phyloP scores from a whole-genome alignment of 1,140 invertebrate genomes.

The Neodiprion lecontei region DNA sequence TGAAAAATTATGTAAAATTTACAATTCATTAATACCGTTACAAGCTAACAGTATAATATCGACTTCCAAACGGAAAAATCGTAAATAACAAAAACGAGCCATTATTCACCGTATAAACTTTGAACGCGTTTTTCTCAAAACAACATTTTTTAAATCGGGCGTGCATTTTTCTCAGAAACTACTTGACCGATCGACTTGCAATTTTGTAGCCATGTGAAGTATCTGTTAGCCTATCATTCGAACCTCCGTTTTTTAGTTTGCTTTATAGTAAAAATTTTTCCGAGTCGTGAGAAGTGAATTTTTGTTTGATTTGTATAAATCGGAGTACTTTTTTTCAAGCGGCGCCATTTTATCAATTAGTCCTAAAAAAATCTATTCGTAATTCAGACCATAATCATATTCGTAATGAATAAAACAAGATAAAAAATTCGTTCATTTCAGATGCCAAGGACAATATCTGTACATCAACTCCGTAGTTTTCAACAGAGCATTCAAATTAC shows the following conservation, averaged over 20 bases:
- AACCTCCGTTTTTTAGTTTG: slow-evolving; percentile 11
- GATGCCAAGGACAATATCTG: too few species aligned
- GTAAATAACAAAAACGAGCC: too few species aligned
- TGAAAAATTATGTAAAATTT: too few species aligned
- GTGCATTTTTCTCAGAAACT: slow-evolving; percentile 22
- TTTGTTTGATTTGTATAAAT: background rate
- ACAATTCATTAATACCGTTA: too few species aligned
- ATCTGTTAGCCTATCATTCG: slow-evolving; percentile 9
- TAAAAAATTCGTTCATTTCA: too few species aligned
- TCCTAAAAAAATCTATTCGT: slow-evolving; percentile 16
- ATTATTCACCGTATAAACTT: slow-evolving; percentile 12
- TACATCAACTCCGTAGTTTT: too few species aligned
- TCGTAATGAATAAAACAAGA: background rate
- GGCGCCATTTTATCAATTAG: slow-evolving; percentile 19
- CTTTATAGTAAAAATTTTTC: slow-evolving; percentile 19
- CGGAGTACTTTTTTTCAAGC: slow-evolving; percentile 12
- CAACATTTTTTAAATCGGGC: slow-evolving; percentile 20
- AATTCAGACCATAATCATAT: slow-evolving; percentile 20
- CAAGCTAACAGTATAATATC: too few species aligned
- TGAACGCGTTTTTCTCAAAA: slow-evolving; percentile 24
- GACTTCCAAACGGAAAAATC: too few species aligned
- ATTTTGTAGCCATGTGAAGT: slow-evolving; percentile 20
- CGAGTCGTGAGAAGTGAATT: background rate
- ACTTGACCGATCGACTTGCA: slow-evolving; percentile 23
- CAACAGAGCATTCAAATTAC: too few species aligned